Evolutionary conservation across 2,888 invertebrate species (phyloP).

Genomic region (Clunio marinus): DNA sequence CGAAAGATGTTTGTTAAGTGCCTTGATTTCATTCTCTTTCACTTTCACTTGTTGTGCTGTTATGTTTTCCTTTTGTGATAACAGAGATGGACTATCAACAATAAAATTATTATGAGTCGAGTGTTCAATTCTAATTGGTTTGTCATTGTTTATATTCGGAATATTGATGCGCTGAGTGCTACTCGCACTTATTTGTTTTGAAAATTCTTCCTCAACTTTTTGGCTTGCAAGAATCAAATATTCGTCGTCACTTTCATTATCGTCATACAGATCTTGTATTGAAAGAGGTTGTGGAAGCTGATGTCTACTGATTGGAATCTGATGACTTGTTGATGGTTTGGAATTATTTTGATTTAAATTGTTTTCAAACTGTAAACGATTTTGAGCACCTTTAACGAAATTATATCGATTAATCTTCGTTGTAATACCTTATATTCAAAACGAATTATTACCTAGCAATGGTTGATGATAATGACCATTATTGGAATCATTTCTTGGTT

Average conservation of each 20-base stretch:
- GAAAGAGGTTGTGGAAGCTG: not conserved
- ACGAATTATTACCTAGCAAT: no score
- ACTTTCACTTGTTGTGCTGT: not conserved
- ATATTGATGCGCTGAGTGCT: not conserved
- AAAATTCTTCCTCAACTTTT: constrained; percentile 1
- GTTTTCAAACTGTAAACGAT: no score
- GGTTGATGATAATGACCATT: no score
- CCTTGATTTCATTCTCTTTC: not conserved
- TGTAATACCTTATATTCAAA: no score
- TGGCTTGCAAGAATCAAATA: not conserved
- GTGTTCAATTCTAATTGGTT: not conserved
- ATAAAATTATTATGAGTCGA: no score
- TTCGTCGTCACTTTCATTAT: constrained; percentile 10
- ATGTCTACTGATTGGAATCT: no score
- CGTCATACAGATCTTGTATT: not conserved
- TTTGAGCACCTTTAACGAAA: no score
- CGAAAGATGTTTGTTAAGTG: not conserved
- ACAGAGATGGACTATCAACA: not conserved
- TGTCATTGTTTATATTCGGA: no score
- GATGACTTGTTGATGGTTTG: no score
- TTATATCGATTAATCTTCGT: no score
- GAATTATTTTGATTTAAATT: not conserved
- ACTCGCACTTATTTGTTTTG: not conserved
- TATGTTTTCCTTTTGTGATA: not conserved
- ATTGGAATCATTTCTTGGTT: no score